Percentiles rank a stretch among this genome's conserved stretches.
Evolutionary conservation across 2,888 invertebrate species (phyloP).

Genomic region (Heliconius charithonia): DNA sequence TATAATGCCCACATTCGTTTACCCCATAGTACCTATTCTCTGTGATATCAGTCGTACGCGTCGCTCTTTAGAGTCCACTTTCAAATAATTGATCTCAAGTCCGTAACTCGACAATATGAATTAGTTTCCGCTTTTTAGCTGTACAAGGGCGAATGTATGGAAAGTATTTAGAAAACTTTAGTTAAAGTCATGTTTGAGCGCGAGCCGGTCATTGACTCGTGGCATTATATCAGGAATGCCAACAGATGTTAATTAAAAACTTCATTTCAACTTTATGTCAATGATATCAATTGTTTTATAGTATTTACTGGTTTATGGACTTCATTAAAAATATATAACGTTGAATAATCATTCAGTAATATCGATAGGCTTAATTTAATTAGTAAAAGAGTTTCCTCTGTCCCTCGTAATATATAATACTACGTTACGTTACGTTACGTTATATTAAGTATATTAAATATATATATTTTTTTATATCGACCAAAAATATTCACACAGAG

Average conservation of each 20-base stretch:
- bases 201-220: constrained; percentile 51
- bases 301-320: constrained; percentile 9
- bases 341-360: constrained; percentile 11
- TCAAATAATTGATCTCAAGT: constrained; percentile 48
- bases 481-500: constrained; percentile 15
- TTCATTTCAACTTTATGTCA: background rate
- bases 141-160: constrained; percentile 49
- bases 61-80: constrained; percentile 60
- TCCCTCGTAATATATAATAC: background rate
- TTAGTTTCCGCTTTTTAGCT: constrained; percentile 51
- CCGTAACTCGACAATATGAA: constrained; percentile 51
- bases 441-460: constrained; percentile 9
- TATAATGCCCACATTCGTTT: constrained; percentile 53
- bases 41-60: constrained; percentile 65
- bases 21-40: constrained; percentile 45
- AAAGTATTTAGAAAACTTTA: constrained; percentile 51
- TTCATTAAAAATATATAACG: background rate
- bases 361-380: constrained; percentile 28
- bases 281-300: background rate
- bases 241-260: constrained; percentile 11
- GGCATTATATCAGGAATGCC: constrained; percentile 19
- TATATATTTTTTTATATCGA: constrained; percentile 5
- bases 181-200: constrained; percentile 43
- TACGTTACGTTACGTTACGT: background rate
- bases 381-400: constrained; percentile 21